Percentiles rank a stretch among this genome's conserved stretches.
Conservation (phyloP, 2,888 invertebrate species). For the Pristionchus arcanus region DNA sequence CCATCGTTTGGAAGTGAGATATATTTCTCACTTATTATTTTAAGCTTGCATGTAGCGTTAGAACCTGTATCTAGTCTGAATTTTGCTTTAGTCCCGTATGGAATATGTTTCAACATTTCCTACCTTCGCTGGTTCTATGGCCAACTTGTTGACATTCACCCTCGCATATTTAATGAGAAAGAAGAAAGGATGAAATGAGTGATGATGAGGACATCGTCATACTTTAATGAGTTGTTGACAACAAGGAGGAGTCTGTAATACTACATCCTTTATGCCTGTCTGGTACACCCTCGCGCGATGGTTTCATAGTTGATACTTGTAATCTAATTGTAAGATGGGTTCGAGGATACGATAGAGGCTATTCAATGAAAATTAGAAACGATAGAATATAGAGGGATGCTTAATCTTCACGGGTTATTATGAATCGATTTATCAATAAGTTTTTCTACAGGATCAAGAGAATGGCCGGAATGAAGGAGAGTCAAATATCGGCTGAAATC, state of each 20-base stretch:
- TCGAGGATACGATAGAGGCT: too few species aligned
- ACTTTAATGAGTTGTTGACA: neutral
- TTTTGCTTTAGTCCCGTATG: too few species aligned
- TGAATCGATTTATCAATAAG: too few species aligned
- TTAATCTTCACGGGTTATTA: too few species aligned
- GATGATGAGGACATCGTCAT: neutral
- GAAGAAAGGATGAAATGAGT: neutral
- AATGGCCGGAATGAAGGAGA: conserved; percentile 94
- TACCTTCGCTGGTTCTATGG: neutral
- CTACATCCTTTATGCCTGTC: too few species aligned
- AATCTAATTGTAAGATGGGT: too few species aligned
- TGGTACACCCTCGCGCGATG: too few species aligned
- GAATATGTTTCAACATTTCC: neutral
- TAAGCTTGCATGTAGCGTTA: too few species aligned
- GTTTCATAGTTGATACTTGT: too few species aligned
- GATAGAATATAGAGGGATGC: too few species aligned
- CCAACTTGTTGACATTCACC: neutral
- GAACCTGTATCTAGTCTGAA: too few species aligned
- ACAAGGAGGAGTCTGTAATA: neutral
- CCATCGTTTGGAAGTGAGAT: conserved; percentile 94
- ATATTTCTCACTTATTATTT: neutral
- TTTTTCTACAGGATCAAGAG: conserved; percentile 83
- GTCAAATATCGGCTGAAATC: conserved; percentile 98
- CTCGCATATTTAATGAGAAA: neutral
- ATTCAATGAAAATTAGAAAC: too few species aligned